phyloP scores from a whole-genome alignment of 2,113 vertebrate species.

The Pollimyrus isidori region DNA sequence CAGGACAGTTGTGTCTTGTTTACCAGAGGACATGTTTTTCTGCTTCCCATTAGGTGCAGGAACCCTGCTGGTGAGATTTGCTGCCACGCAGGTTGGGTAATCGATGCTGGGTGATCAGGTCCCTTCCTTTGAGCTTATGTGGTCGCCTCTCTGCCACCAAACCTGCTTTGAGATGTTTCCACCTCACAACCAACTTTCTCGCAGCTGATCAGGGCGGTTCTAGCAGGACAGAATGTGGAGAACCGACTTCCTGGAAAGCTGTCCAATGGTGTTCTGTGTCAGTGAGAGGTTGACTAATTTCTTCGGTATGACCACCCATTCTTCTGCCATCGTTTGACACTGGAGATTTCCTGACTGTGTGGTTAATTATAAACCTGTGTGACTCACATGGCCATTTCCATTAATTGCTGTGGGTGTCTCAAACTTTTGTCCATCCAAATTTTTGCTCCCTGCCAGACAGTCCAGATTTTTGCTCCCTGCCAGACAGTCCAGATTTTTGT shows the following conservation, averaged over 20 bases:
- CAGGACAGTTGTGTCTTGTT: no score
- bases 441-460: background rate
- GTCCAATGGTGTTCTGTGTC: background rate
- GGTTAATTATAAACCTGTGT: background rate
- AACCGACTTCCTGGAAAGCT: background rate
- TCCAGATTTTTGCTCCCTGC: no score
- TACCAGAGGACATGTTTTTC: no score
- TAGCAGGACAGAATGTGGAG: background rate
- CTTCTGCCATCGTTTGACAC: background rate
- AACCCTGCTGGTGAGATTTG: background rate
- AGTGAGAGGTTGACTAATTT: background rate
- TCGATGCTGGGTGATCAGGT: no score
- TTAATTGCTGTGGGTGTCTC: background rate
- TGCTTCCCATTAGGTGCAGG: background rate
- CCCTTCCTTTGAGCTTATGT: no score
- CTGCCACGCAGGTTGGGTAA: background rate
- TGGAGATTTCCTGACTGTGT: background rate
- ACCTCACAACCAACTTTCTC: background rate
- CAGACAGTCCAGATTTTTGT: background rate
- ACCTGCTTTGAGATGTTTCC: no score
- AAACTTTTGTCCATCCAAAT: background rate
- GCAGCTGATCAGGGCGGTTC: fast-evolving
- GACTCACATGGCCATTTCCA: background rate
- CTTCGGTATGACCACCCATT: background rate
- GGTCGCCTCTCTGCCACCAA: no score